Percentiles rank a stretch among this genome's conserved stretches.
phyloP scores from a whole-genome alignment of 2,888 invertebrate species.

The Hypomecis punctinalis region DNA sequence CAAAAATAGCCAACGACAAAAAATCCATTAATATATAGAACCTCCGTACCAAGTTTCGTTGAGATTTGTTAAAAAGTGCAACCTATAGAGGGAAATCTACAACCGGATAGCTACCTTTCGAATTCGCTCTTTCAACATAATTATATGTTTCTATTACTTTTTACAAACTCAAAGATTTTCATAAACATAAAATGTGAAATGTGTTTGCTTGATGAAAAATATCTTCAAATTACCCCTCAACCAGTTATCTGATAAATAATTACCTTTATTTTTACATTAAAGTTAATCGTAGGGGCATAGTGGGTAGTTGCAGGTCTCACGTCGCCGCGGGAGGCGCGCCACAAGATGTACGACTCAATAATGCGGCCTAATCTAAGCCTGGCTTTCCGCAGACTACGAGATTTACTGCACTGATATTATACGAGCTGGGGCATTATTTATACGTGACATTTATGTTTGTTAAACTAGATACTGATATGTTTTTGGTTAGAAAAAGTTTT shows the following conservation, averaged over 20 bases:
- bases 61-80: no score
- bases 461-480: slow-evolving; percentile 8
- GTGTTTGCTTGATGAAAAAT: no score
- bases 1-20: no score
- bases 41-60: no score
- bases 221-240: no score
- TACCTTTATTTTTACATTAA: neutral
- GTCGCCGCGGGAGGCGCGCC: slow-evolving; percentile 37
- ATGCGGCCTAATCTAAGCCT: slow-evolving; percentile 67
- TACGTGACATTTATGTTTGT: slow-evolving; percentile 28
- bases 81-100: no score
- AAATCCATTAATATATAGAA: no score
- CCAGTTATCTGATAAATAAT: neutral
- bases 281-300: neutral
- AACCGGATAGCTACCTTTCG: no score
- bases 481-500: neutral
- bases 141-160: no score
- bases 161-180: no score
- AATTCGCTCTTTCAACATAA: no score
- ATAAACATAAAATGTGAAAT: no score
- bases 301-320: slow-evolving; percentile 10
- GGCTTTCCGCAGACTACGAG: slow-evolving; percentile 62
- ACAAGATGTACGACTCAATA: slow-evolving; percentile 75
- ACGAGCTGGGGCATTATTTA: slow-evolving; percentile 44
- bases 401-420: slow-evolving; percentile 67